phyloP scores from a whole-genome alignment of 2,113 vertebrate species.

The Catagonus wagneri region DNA sequence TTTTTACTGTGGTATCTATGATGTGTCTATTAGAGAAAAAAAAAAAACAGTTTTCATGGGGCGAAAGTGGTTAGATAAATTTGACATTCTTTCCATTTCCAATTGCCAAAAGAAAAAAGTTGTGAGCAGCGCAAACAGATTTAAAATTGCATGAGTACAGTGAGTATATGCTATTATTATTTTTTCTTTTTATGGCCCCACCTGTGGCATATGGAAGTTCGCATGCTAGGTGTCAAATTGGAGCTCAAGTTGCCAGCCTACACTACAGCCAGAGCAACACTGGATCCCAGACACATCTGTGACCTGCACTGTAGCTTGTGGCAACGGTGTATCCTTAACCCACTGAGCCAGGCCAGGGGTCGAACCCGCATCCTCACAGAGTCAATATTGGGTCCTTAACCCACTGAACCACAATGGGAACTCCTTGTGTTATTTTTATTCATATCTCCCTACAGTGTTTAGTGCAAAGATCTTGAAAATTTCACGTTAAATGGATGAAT shows the following conservation, averaged over 20 bases:
- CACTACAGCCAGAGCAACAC: no score
- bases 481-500: constrained; percentile 36
- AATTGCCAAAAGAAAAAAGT: not conserved
- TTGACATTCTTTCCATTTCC: not conserved
- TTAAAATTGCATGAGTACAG: not conserved
- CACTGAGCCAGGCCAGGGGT: no score
- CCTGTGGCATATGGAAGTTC: no score
- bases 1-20: not conserved
- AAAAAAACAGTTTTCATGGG: not conserved
- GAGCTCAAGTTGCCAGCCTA: no score
- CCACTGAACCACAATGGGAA: no score
- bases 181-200: no score
- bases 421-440: constrained; percentile 4
- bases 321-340: no score
- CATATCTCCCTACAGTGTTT: not conserved
- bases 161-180: not conserved
- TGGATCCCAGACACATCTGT: no score
- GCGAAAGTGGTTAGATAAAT: not conserved
- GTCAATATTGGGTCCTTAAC: no score
- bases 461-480: not conserved
- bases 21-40: not conserved
- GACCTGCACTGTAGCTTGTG: no score
- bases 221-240: no score
- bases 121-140: not conserved
- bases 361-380: no score